phyloP scores from a whole-genome alignment of 1,140 invertebrate species.

The Caligus rogercresseyi region DNA sequence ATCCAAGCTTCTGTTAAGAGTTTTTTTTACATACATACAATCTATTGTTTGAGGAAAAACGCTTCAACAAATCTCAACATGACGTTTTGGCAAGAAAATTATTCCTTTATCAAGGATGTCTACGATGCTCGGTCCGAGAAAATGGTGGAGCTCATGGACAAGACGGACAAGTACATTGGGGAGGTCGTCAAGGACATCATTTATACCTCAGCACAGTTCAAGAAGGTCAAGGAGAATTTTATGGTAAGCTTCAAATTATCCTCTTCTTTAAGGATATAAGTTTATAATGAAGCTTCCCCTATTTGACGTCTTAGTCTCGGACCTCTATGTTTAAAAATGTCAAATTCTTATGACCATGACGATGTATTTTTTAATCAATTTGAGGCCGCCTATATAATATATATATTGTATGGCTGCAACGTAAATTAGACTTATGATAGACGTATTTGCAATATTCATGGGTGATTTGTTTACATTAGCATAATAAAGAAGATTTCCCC shows the following conservation, averaged over 20 bases:
- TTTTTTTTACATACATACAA: neutral
- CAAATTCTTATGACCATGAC: too few relatives aligned
- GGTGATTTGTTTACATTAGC: too few relatives aligned
- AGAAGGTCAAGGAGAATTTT: constrained; percentile 25
- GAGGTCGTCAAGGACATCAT: constrained; percentile 25
- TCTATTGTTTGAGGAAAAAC: neutral
- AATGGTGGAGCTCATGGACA: constrained; percentile 25
- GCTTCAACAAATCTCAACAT: constrained; percentile 17
- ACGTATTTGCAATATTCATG: too few relatives aligned
- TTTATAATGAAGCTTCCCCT: too few relatives aligned
- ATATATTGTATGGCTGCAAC: too few relatives aligned
- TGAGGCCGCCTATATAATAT: too few relatives aligned
- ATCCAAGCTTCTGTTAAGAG: neutral
- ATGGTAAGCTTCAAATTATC: constrained; percentile 23
- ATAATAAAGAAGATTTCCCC: too few relatives aligned
- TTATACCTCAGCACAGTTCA: constrained; percentile 25
- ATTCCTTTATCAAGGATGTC: constrained; percentile 25
- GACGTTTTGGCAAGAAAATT: constrained; percentile 26
- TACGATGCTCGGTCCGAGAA: constrained; percentile 24
- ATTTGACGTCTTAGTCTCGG: too few relatives aligned
- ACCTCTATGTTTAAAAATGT: too few relatives aligned
- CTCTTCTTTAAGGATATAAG: too few relatives aligned
- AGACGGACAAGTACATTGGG: constrained; percentile 24
- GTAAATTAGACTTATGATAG: too few relatives aligned
- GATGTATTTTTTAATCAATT: too few relatives aligned